Evolutionary conservation across 1,140 invertebrate species (phyloP), one percentile per base, ranked within the genome.

Genomic region (Lordiphosa clarofinis): DNA sequence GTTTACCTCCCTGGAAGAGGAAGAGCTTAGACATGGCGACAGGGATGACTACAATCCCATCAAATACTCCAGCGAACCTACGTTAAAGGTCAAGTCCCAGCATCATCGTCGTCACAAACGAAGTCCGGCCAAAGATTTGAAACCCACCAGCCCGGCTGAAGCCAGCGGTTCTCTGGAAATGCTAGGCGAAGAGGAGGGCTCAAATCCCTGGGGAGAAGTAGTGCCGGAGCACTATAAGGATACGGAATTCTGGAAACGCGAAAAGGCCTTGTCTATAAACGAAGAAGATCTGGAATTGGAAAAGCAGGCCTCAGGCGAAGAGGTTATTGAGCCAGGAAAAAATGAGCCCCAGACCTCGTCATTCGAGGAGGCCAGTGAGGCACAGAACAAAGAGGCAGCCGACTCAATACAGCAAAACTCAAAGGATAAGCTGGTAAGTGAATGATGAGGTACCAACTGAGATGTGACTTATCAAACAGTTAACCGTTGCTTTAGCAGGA

Each of bases 1-100:
- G 88, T 92, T 92, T 56, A 92, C 91, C 47, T 92, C 91, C 37
- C 88, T 92, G 49, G 91, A 92, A 75, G 91, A 92, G 81, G 90
- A 90, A 56, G 91, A 92, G 63, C 90, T 91, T 54, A 56, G 65
- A 0, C 73, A 82, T 4, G 84, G 84, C 37, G 81, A 81, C 7
- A 68, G 66, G 15, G 61, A 65, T 0, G 87, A 88, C 11, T 88
- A 88, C 35, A 86, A 81, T 44, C 86, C 84, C 9, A 88, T 89
- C 11, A 82, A 82, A 42, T 89, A 89, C n/a, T 66, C 66, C 4
- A 86, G 66, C 24, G 88, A 89, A 15, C 78, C 74, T 0, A 64
- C 67, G 4, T 24, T 87, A 13, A 86, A 63, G 6, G 79, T 87
- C 0, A 87, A 74, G 8, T 67, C 75, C 4, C 43, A 31, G 21